phyloP scores from a whole-genome alignment of 1,140 invertebrate genomes.

The Atopsyche davidsoni region DNA sequence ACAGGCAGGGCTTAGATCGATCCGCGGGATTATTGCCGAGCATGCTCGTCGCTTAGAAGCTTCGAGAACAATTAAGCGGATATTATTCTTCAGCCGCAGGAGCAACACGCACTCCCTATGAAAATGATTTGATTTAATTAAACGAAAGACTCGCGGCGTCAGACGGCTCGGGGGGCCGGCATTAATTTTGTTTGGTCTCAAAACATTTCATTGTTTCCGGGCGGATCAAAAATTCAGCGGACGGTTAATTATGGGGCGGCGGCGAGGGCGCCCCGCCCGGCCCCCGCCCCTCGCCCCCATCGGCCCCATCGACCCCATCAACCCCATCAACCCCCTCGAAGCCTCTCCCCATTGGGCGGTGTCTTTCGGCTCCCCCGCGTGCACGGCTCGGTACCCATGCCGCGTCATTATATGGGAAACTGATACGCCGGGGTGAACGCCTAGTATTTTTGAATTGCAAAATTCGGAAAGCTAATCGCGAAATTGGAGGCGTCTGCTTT shows the following conservation, averaged over 20 bases:
- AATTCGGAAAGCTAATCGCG: no score
- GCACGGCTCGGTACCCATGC: no score
- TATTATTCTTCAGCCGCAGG: no score
- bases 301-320: neutral
- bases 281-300: neutral
- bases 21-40: no score
- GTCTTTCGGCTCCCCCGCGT: no score
- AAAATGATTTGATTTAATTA: conserved; percentile 27
- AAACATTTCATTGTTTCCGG: conserved; percentile 31
- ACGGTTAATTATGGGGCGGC: conserved; percentile 3
- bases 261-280: neutral
- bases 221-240: conserved; percentile 30
- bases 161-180: neutral
- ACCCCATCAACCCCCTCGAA: neutral
- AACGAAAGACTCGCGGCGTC: conserved; percentile 16
- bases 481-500: no score
- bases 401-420: no score
- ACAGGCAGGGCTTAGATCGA: no score
- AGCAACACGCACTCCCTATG: neutral
- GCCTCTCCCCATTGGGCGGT: conserved; percentile 1
- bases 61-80: no score
- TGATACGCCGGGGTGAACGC: no score
- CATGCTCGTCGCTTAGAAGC: no score
- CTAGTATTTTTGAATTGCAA: no score
- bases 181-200: conserved; percentile 30